Evolutionary conservation across 2,113 vertebrate genomes (phyloP).

Genomic region (Phyllostomus hastatus): DNA sequence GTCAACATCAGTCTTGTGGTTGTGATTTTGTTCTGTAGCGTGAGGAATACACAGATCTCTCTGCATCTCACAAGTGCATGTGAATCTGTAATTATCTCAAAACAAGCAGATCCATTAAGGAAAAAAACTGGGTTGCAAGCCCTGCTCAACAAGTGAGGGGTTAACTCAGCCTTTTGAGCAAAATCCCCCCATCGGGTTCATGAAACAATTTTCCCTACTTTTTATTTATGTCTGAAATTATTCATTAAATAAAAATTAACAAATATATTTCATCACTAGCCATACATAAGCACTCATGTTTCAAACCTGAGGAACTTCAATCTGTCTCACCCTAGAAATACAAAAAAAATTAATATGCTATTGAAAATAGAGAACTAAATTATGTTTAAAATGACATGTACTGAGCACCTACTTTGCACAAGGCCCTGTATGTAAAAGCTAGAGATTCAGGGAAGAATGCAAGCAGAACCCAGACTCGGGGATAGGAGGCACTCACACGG

Average conservation of each 20-base stretch:
- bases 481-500: too few relatives aligned
- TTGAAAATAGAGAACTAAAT: not conserved
- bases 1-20: not conserved
- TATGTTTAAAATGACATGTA: not conserved
- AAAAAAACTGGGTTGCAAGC: not conserved
- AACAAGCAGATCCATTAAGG: not conserved
- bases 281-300: not conserved
- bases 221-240: not conserved
- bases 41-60: not conserved
- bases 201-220: not conserved
- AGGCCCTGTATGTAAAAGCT: not conserved
- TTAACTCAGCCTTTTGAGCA: not conserved
- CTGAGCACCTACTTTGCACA: not conserved
- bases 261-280: not conserved
- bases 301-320: not conserved
- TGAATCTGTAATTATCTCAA: not conserved
- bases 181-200: not conserved
- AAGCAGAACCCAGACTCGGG: not conserved
- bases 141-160: not conserved
- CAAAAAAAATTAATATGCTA: not conserved
- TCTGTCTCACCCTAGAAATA: not conserved
- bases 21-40: not conserved
- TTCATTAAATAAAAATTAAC: not conserved
- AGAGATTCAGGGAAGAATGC: not conserved
- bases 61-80: not conserved